phyloP scores from a whole-genome alignment of 1,140 invertebrate genomes.

The Diorhabda carinulata region DNA sequence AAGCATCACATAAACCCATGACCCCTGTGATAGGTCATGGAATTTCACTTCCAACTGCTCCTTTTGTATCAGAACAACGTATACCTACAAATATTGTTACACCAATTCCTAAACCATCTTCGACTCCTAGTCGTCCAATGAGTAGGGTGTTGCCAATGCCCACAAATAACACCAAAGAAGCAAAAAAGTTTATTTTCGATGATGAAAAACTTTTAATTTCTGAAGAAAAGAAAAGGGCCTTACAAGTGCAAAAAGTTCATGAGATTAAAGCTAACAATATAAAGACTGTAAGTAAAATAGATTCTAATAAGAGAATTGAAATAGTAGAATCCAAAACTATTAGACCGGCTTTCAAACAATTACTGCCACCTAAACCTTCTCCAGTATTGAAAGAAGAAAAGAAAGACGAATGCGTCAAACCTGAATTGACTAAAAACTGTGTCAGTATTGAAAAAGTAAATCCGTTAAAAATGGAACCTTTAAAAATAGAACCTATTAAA shows the following conservation, averaged over 20 bases:
- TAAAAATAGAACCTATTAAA: slow-evolving; percentile 15
- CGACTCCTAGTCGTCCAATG: slow-evolving; percentile 58
- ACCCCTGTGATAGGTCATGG: slow-evolving; percentile 41
- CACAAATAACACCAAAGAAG: slow-evolving; percentile 43
- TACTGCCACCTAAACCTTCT: neutral
- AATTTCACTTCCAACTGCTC: slow-evolving; percentile 58
- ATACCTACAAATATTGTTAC: slow-evolving; percentile 66
- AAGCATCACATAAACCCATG: slow-evolving; percentile 25
- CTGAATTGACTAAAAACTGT: slow-evolving; percentile 5
- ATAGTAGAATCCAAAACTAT: slow-evolving; percentile 29
- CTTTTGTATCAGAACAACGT: slow-evolving; percentile 54
- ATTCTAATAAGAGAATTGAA: slow-evolving; percentile 27
- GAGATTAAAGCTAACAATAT: slow-evolving; percentile 32
- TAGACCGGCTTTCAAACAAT: slow-evolving; percentile 1
- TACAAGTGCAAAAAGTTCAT: slow-evolving; percentile 51
- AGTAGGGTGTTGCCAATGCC: slow-evolving; percentile 71
- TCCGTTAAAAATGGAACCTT: neutral
- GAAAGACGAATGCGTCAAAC: slow-evolving; percentile 5
- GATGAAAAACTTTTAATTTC: slow-evolving; percentile 45
- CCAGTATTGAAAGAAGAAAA: slow-evolving; percentile 5
- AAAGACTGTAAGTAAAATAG: slow-evolving; percentile 21
- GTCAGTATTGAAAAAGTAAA: neutral
- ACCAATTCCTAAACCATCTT: slow-evolving; percentile 55
- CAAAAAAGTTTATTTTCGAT: slow-evolving; percentile 37
- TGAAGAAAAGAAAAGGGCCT: slow-evolving; percentile 53